These are phyloP conservation scores for Lasiurus borealis DNA, from an alignment of 2,113 vertebrate species.

Conservation along the genomic window DNA sequence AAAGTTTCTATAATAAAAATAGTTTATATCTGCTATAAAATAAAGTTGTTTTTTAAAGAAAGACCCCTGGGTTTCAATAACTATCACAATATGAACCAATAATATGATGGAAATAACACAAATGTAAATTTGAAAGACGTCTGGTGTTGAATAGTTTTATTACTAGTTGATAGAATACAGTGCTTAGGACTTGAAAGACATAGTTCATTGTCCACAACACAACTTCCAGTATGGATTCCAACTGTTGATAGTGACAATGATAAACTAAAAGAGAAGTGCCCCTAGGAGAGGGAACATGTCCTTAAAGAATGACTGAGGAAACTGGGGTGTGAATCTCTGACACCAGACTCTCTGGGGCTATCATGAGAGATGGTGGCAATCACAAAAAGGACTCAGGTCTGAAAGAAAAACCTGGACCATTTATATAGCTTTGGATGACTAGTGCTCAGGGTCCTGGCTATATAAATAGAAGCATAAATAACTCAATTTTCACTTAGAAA, in stretches of 20 bases:
- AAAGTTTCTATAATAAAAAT: background rate
- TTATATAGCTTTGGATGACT: background rate
- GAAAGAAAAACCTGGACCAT: background rate
- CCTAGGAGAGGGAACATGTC: background rate
- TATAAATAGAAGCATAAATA: background rate
- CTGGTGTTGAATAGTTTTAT: background rate
- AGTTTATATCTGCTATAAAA: slow-evolving; percentile 40
- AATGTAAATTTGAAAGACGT: background rate
- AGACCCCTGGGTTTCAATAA: background rate
- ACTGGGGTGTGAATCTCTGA: background rate
- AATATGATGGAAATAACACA: background rate
- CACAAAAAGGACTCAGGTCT: background rate
- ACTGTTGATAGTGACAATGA: background rate
- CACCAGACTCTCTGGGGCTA: background rate
- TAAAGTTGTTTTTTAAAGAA: slow-evolving; percentile 41
- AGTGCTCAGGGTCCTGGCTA: no score
- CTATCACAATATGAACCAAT: background rate
- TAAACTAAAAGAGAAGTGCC: background rate
- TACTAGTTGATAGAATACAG: background rate
- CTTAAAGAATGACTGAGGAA: background rate
- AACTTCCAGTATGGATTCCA: background rate
- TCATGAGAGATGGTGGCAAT: background rate
- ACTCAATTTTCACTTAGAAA: slow-evolving; percentile 19
- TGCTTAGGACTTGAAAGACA: background rate
- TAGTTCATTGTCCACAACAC: background rate